Evolutionary conservation across 2,888 invertebrate genomes (phyloP), one percentile per base, ranked within the genome.

Genomic region (Junonia oenone): DNA sequence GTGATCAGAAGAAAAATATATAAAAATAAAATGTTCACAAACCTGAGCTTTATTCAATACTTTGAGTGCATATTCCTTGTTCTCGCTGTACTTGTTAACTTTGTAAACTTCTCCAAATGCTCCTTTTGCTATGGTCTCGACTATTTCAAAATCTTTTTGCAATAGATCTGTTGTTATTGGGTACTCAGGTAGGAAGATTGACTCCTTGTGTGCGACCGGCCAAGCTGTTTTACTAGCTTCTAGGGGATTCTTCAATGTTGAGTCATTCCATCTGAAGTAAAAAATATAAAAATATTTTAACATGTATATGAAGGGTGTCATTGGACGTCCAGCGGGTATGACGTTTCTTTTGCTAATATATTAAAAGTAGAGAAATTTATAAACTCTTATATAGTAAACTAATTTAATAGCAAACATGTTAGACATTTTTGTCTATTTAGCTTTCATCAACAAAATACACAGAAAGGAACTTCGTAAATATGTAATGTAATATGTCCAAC

Each of bases 101-200:
- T 95, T 95, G 71, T 95, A 95, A 3, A 98, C 98, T 81, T 95
- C 94, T 17, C 98, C 97, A 83, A 97, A 98, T 15, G 97, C 95
- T 60, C 98, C 98, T 72, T 93, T 93, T n/a, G 97, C 95, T 73
- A 98, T 93, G 58, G 94, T 92, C 64, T 94, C 92, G 49, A 95
- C 74, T 62, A 96, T 91, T 83, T 92, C 80, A 74, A 92, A 94
- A 64, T 92, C 92, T 63, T 89, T 90, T 68, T 93, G 92, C 40
- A 81, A 66, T 55, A 92, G 79, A 40, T 92, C 90, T 45, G 92
- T 91, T 63, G 92, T 93, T 50, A 95, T 92, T 71, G 95, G 95
- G 78, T 97, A 98, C 82, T 97, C 96, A 55, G 98, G 97, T 61
- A 97, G 91, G 83, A 98, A 98, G 66, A 95, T 92, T 17, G 95